Conservation (phyloP, 2,113 vertebrate genomes). For the Callocephalon fimbriatum region DNA sequence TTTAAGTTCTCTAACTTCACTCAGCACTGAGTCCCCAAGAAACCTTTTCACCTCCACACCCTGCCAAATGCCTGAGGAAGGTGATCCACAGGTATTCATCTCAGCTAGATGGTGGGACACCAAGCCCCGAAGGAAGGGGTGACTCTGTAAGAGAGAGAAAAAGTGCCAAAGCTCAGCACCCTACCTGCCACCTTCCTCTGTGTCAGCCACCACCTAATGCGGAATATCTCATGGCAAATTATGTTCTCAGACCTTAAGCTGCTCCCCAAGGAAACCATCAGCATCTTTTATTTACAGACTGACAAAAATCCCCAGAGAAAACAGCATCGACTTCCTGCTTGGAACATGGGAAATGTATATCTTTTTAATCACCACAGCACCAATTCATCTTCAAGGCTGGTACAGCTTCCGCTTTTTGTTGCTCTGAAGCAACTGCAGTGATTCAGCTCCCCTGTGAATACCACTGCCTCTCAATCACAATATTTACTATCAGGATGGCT, state of each 20-base stretch:
- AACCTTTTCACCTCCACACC: neutral
- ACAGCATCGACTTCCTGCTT: neutral
- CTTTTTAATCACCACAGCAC: conserved; percentile 22
- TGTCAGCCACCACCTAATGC: neutral
- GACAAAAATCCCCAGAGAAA: neutral
- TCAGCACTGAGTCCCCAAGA: neutral
- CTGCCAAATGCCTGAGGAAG: neutral
- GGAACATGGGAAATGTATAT: neutral
- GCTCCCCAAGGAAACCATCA: neutral
- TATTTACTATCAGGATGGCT: conserved; percentile 18
- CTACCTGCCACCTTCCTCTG: neutral
- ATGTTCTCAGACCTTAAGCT: conserved; percentile 2
- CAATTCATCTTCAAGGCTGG: conserved; percentile 15
- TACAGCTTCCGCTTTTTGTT: neutral
- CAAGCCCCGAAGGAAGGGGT: neutral
- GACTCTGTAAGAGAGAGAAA: neutral
- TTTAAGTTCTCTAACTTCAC: neutral
- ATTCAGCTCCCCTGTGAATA: conserved; percentile 37
- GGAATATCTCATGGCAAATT: neutral
- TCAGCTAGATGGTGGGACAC: neutral
- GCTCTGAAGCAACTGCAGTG: neutral
- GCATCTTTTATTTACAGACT: conserved; percentile 51
- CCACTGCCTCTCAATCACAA: neutral
- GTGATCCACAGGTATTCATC: neutral
- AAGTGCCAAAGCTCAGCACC: neutral